Evolutionary conservation across 2,113 vertebrate genomes (phyloP), one percentile per base, ranked within the genome.

Genomic region (Menura novaehollandiae): DNA sequence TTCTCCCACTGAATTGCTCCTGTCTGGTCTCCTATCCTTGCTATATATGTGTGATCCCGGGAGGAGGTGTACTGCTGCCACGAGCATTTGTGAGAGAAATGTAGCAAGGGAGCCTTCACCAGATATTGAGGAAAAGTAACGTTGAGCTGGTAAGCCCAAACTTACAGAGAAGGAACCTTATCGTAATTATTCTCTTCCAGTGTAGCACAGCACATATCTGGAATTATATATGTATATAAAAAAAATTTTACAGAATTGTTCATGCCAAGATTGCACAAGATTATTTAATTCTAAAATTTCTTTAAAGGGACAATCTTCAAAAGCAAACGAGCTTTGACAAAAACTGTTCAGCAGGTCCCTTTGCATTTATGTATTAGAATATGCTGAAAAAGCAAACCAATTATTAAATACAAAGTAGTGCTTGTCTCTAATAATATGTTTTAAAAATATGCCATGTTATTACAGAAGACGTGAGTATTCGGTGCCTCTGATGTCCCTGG

Each of bases 61-160:
- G 37, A 74, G 67, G 47, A 67, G 37, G 4, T 44, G 51, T 63
- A 52, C 33, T 74, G 56, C n/a, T 60, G 8, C n/a, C 21, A 24
- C 0, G 0, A 78, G 16, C 51, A 22, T 33, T 78, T 71, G 13
- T 0, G 0, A 79, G 71, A 78, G 37, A 32, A 33, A 24, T 24
- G n/a, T 21, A 37, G 58, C 68, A 80, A 46, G 53, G 67, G 27
- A 91, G 10, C 14, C 35, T 64, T 72, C 51, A 32, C 41, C 59
- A 66, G 27, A 15, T 78, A 37, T 1, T 71, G 58, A 59, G 35
- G 28, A 60, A 80, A 37, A 53, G 28, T 52, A 77, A 32, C n/a
- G 33, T 2, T 49, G 58, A 88, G 13, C 67, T 95, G 41, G 11
- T 56, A 89, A 83, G 26, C 58, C 30, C 3, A 1, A 56, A 60